Evolutionary conservation across 2,113 vertebrate species (phyloP).

Genomic region (Antechinus stuartii): DNA sequence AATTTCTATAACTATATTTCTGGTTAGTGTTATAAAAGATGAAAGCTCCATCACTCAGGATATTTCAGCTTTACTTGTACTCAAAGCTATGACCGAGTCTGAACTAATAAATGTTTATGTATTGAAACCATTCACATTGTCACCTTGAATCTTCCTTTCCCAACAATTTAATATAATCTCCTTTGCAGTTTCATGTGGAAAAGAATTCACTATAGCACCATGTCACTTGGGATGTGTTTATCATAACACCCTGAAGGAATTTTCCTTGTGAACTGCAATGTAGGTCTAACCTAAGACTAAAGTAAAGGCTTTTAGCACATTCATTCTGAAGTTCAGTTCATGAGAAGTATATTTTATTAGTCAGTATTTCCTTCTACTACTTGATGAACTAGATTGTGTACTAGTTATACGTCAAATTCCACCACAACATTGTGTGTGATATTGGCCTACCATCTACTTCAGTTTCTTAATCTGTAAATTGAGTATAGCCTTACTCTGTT

Average conservation of each 20-base stretch:
- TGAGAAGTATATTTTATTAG: neutral
- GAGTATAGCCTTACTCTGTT: neutral
- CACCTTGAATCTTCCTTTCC: conserved; percentile 67
- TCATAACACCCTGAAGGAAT: conserved; percentile 37
- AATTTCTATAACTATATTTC: conserved; percentile 24
- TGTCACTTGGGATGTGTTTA: conserved; percentile 65
- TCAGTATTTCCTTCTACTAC: neutral
- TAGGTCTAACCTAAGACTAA: conserved; percentile 16
- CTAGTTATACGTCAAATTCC: neutral
- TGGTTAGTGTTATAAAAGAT: neutral
- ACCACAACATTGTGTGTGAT: neutral
- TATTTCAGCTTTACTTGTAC: conserved; percentile 32
- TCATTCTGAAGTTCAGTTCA: neutral
- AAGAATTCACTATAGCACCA: neutral
- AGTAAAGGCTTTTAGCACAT: neutral
- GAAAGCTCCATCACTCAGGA: conserved; percentile 17
- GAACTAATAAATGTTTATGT: conserved; percentile 36
- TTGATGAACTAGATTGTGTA: neutral
- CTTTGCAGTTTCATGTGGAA: conserved; percentile 59
- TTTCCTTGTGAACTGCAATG: conserved; percentile 13
- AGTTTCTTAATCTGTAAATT: neutral
- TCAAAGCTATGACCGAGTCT: conserved; percentile 48
- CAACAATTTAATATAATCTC: conserved; percentile 70
- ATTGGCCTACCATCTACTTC: neutral
- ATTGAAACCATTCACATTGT: conserved; percentile 61